These are phyloP conservation scores for Rhinolophus ferrumequinum DNA, from an alignment of 2,113 vertebrate species.

Conservation along the genomic window DNA sequence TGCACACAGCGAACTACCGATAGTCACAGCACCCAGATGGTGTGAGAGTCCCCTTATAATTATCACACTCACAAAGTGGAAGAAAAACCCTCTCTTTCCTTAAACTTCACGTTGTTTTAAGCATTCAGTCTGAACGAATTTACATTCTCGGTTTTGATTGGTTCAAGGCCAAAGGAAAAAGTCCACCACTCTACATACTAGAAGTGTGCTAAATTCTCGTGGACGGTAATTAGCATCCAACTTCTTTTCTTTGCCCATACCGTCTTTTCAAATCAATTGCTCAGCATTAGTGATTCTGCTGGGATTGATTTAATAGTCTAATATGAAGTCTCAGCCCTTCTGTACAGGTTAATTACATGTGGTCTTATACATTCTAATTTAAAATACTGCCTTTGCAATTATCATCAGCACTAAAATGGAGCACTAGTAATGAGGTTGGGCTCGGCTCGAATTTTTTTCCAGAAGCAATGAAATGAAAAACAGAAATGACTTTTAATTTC, in stretches of 20 bases:
- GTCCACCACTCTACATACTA: background rate
- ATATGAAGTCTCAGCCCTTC: slow-evolving; percentile 81
- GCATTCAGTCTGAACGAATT: slow-evolving; percentile 46
- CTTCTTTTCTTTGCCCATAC: slow-evolving; percentile 64
- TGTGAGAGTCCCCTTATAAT: background rate
- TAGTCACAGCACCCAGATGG: background rate
- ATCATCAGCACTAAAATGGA: slow-evolving; percentile 78
- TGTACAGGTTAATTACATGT: slow-evolving; percentile 83
- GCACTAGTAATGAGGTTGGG: slow-evolving; percentile 68
- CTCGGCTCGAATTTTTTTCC: slow-evolving; percentile 69
- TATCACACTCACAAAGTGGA: background rate
- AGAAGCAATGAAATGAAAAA: slow-evolving; percentile 82
- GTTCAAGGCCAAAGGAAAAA: slow-evolving; percentile 63
- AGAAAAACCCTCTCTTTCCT: slow-evolving; percentile 35
- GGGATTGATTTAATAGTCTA: slow-evolving; percentile 80
- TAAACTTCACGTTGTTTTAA: slow-evolving; percentile 9
- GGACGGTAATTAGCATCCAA: slow-evolving; percentile 70
- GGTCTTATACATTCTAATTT: slow-evolving; percentile 82
- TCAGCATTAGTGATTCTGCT: slow-evolving; percentile 77
- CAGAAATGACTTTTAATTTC: slow-evolving; percentile 78
- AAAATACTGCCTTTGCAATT: slow-evolving; percentile 82
- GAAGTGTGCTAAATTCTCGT: slow-evolving; percentile 43
- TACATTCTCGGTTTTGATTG: slow-evolving; percentile 60
- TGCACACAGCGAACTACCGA: background rate
- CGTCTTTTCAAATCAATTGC: slow-evolving; percentile 80